A percentile compares a stretch with the other conserved stretches of the same genome.
Evolutionary conservation across 2,797 vertebrate genomes (phyloP).

Genomic region (Vultur gryphus): DNA sequence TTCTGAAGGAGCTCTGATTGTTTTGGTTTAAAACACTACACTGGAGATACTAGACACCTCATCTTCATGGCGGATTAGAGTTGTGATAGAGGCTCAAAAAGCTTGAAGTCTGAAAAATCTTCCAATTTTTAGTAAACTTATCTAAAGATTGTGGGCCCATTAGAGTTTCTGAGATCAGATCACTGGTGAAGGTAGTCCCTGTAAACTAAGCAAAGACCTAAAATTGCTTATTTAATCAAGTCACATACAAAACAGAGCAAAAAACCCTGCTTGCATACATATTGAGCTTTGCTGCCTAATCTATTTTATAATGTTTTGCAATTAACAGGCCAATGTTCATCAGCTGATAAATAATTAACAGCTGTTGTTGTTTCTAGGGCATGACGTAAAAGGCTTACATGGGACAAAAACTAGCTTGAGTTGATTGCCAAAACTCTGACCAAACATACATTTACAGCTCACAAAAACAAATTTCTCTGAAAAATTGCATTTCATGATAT

Average conservation of each 20-base stretch:
- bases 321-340: slow-evolving; percentile 58
- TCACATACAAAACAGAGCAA: neutral
- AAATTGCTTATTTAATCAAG: slow-evolving; percentile 13
- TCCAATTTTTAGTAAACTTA: neutral
- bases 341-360: slow-evolving; percentile 66
- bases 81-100: neutral
- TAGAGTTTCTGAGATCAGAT: neutral
- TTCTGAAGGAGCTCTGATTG: neutral
- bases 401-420: neutral
- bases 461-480: neutral
- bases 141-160: neutral
- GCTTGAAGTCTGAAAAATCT: neutral
- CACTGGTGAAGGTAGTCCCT: neutral
- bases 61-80: neutral
- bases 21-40: neutral
- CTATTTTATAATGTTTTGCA: slow-evolving; percentile 54
- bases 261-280: neutral
- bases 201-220: neutral
- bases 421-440: slow-evolving; percentile 22
- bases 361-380: slow-evolving; percentile 43
- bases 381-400: slow-evolving; percentile 40
- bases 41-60: neutral
- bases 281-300: neutral
- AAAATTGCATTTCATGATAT: neutral
- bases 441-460: neutral